Percentiles rank a stretch among this genome's conserved stretches.
These are phyloP conservation scores for Ambastaia sidthimunki DNA, from an alignment of 2,797 vertebrate genomes.

Conservation along the genomic window DNA sequence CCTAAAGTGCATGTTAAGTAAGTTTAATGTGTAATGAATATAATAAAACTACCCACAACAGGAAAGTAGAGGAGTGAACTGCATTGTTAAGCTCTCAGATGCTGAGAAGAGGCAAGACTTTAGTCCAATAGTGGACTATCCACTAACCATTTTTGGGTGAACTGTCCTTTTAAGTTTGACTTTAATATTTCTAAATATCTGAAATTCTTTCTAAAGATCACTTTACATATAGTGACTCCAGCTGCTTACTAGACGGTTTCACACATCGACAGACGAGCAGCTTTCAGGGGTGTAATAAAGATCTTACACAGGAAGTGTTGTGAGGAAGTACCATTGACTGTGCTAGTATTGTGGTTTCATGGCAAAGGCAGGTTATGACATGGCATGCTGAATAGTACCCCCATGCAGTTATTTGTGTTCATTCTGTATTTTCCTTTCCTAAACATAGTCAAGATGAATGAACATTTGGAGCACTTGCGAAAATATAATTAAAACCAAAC, in stretches of 20 bases:
- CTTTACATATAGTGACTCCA: too few species aligned
- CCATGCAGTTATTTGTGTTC: background rate
- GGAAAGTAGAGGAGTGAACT: too few species aligned
- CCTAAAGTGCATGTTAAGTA: too few species aligned
- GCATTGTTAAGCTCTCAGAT: too few species aligned
- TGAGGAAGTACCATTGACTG: slow-evolving; percentile 20
- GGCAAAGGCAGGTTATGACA: slow-evolving; percentile 26
- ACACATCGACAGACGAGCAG: background rate
- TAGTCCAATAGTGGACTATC: too few species aligned
- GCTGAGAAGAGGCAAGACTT: too few species aligned
- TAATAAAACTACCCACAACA: too few species aligned
- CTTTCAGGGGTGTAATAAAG: slow-evolving; percentile 11
- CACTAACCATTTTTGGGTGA: too few species aligned
- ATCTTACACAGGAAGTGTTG: slow-evolving; percentile 25
- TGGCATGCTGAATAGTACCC: background rate
- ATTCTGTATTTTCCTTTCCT: background rate
- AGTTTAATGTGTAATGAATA: too few species aligned
- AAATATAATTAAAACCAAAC: background rate
- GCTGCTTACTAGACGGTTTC: background rate
- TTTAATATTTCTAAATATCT: background rate
- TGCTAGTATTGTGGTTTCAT: slow-evolving; percentile 36
- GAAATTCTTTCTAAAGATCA: background rate
- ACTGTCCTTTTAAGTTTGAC: too few species aligned
- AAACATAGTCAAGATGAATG: background rate
- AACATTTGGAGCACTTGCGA: background rate